phyloP scores from a whole-genome alignment of 2,888 invertebrate genomes.

The Halictus quadricinctus region DNA sequence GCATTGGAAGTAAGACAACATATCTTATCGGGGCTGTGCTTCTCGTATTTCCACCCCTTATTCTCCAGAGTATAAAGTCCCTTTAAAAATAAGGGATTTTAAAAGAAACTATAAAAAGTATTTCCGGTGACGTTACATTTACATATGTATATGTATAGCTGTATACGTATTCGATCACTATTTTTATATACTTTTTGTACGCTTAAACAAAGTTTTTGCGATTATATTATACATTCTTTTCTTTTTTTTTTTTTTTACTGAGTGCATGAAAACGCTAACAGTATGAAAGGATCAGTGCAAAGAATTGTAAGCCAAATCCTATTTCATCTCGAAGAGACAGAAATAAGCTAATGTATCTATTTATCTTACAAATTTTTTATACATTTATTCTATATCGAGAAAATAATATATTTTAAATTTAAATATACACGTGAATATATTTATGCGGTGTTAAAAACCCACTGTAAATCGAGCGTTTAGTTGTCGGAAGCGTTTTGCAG shows the following conservation, averaged over 20 bases:
- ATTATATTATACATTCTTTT: neutral
- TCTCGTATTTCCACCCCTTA: conserved; percentile 90
- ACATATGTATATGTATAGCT: conserved; percentile 20
- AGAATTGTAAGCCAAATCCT: neutral
- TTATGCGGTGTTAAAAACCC: neutral
- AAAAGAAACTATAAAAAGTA: neutral
- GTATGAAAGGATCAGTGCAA: neutral
- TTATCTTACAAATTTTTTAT: conserved; percentile 15
- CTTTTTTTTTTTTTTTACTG: neutral
- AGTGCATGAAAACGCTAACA: neutral
- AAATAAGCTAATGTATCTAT: neutral
- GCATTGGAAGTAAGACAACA: conserved; percentile 91
- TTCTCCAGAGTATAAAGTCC: conserved; percentile 80
- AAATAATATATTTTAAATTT: conserved; percentile 36
- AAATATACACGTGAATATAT: neutral
- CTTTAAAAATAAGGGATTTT: conserved; percentile 23
- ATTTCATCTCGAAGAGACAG: neutral
- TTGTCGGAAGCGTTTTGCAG: neutral
- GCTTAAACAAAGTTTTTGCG: conserved; percentile 11
- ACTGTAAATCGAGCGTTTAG: neutral
- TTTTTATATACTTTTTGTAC: conserved; percentile 54
- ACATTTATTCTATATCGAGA: conserved; percentile 16
- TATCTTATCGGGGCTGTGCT: conserved; percentile 91
- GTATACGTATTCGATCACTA: conserved; percentile 23
- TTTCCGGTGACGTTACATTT: conserved; percentile 16